A percentile compares a stretch with the other conserved stretches of the same genome.
phyloP scores from a whole-genome alignment of 2,113 vertebrate species.

The Saguinus imperator region DNA sequence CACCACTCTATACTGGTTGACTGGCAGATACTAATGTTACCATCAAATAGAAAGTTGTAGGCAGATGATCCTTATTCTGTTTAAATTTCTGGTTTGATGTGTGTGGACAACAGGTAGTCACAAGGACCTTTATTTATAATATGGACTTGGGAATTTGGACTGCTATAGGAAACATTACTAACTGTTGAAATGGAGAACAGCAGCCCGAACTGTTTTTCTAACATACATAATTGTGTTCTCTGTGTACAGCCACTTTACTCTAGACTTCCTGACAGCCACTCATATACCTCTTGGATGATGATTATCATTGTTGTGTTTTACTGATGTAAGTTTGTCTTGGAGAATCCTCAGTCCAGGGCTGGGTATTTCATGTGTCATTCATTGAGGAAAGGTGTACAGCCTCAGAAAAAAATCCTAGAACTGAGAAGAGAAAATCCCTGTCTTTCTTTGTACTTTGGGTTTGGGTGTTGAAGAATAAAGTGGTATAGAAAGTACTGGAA shows the following conservation, averaged over 20 bases:
- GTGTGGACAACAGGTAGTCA: background rate
- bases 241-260: background rate
- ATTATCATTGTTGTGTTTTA: background rate
- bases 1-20: background rate
- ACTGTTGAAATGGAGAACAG: background rate
- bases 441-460: background rate
- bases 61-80: background rate
- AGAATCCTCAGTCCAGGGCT: background rate
- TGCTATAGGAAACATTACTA: background rate
- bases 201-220: background rate
- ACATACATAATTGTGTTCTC: no score
- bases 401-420: background rate
- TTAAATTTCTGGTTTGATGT: background rate
- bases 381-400: background rate
- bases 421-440: background rate
- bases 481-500: background rate
- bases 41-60: background rate
- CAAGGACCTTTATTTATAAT: background rate
- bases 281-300: background rate
- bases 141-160: background rate
- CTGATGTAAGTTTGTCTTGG: background rate
- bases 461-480: background rate
- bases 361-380: background rate
- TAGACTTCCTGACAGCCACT: background rate
- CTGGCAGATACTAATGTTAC: background rate